Base-by-base conservation (phyloP, 2,888 invertebrate species). In the Apamea epomidion region DNA sequence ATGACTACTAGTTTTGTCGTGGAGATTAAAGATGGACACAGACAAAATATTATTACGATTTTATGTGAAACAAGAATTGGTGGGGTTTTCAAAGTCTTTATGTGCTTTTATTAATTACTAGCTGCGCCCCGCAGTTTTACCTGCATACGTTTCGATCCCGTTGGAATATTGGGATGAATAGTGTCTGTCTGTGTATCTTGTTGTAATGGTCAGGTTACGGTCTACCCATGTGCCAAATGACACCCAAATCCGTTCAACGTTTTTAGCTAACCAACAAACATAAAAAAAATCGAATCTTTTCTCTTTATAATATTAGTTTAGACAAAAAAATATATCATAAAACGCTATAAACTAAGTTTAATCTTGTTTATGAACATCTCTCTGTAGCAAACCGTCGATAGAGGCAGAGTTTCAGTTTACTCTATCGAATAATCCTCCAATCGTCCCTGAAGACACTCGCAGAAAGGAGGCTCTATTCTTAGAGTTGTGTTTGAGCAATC, bases 401-500 rank as follows among this genome's bases (percentile, higher is more conserved):
- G 1, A 51, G 21, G 67, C 42, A 67, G 64, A 54, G 32, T 68
- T 83, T 45, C 65, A 68, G 48, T 87, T 79, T 70, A 32, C 54
- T 79, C 65, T 70, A 54, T 68, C 12, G 58, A 62, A 74, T 83
- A 83, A 85, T 83, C 79, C 75, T 29, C 65, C 10, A 14, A 3
- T 67, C 37, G 69, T 83, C 74, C 48, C 48, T 29, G 32, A 51
- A 78, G 74, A 64, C 83, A 68, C 83, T 71, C 74, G 48, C 71
- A 69, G 58, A 25, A 54, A 72, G 48, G 64, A 45, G 25, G 51
- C 37, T 65, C 72, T 86, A 78, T 86, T 84, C 65, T 65, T 78
- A 86, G 87, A 67, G 21, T 74, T 71, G 54, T 73, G 74, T 73
- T 78, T 83, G 74, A 83, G 64, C 68, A 75, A 68, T 72, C 72